Conservation (phyloP, 2,113 vertebrate species). For the Microcebus jonahi region DNA sequence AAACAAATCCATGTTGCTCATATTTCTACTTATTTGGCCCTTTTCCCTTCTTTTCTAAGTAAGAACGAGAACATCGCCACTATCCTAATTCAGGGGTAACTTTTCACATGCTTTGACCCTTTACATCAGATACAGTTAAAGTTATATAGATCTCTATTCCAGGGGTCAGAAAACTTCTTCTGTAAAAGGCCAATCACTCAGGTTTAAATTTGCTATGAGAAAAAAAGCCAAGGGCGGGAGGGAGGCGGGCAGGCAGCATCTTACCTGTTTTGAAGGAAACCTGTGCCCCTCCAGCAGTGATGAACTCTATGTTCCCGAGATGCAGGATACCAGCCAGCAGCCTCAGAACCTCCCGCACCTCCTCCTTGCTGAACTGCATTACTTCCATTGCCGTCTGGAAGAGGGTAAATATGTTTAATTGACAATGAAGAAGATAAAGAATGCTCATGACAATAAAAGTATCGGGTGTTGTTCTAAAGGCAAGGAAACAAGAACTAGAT, state of each 20-base stretch:
- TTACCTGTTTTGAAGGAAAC: slow-evolving; percentile 96
- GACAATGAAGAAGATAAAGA: background rate
- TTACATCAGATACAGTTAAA: background rate
- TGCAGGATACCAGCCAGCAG: slow-evolving; percentile 95
- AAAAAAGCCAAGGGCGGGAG: background rate
- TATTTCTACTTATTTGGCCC: background rate
- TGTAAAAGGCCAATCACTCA: background rate
- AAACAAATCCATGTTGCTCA: accelerated
- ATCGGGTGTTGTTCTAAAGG: background rate
- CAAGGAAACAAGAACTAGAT: background rate
- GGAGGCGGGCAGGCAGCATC: background rate
- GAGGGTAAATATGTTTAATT: background rate
- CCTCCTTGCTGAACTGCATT: slow-evolving; percentile 95
- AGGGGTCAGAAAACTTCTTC: background rate
- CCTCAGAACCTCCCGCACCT: slow-evolving; percentile 91
- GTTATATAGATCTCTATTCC: background rate
- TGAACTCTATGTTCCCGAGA: slow-evolving; percentile 95
- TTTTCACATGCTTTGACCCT: background rate
- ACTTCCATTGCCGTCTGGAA: slow-evolving; percentile 94
- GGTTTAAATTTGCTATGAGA: background rate
- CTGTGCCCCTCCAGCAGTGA: slow-evolving; percentile 97
- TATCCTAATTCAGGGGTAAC: background rate
- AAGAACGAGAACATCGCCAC: background rate
- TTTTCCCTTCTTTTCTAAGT: background rate
- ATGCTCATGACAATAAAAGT: background rate